Conservation (phyloP, 1,140 invertebrate species). For the Araneus ventricosus region DNA sequence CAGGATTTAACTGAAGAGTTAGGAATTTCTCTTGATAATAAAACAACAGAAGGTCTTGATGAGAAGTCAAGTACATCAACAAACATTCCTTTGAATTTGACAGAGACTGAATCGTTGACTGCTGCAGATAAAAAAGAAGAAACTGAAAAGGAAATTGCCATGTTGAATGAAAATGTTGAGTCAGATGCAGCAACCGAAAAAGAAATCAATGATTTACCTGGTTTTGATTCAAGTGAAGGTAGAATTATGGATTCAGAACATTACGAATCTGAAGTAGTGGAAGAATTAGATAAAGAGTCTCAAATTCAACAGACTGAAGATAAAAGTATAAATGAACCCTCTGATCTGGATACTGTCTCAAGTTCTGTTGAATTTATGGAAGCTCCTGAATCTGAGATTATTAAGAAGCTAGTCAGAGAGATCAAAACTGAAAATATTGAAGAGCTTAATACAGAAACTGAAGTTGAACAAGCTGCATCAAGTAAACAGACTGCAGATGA, state of each 20-base stretch:
- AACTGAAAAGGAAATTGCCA: too few relatives aligned
- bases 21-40: not conserved
- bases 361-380: not conserved
- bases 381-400: not conserved
- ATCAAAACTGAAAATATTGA: too few relatives aligned
- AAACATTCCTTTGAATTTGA: not conserved
- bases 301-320: not conserved
- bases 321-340: not conserved
- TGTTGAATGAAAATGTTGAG: too few relatives aligned
- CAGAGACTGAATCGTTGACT: not conserved
- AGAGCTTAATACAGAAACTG: too few relatives aligned
- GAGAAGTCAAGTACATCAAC: not conserved
- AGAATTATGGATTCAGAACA: not conserved
- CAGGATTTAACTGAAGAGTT: slow-evolving; percentile 43
- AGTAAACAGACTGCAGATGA: not conserved
- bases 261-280: not conserved
- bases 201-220: not conserved
- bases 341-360: too few relatives aligned
- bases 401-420: not conserved
- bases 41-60: not conserved
- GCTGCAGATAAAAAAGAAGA: not conserved
- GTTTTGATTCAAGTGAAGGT: not conserved
- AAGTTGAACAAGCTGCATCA: too few relatives aligned
- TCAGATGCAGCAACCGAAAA: not conserved
- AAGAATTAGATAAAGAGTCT: not conserved